Conservation (phyloP, 2,113 vertebrate genomes). For the Oncorhynchus masou region DNA sequence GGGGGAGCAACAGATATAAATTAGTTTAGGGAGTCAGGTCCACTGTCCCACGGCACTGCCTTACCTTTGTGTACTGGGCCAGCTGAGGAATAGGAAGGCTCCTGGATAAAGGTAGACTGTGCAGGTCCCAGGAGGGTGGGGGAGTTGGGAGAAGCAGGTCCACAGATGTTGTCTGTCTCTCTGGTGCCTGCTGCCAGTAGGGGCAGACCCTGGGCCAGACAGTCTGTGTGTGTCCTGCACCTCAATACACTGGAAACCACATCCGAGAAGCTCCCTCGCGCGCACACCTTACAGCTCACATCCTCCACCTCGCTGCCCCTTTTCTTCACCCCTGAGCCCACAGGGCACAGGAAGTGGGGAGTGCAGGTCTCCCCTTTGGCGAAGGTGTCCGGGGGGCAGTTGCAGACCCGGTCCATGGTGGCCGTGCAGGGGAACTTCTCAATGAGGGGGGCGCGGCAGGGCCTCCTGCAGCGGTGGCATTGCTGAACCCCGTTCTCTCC, state of each 20-base stretch:
- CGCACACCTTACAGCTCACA: slow-evolving; percentile 85
- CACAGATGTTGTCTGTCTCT: slow-evolving; percentile 85
- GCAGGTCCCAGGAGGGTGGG: slow-evolving; percentile 4
- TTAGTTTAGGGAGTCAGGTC: background rate
- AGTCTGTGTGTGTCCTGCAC: slow-evolving; percentile 86
- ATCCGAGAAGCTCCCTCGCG: slow-evolving; percentile 86
- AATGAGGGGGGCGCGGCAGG: slow-evolving; percentile 77
- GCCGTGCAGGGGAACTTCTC: slow-evolving; percentile 83
- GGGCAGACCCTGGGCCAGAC: slow-evolving; percentile 78
- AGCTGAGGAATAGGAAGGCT: slow-evolving; percentile 21
- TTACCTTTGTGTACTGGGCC: slow-evolving; percentile 50
- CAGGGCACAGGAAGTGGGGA: slow-evolving; percentile 82
- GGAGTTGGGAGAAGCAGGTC: slow-evolving; percentile 47
- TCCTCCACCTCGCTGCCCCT: slow-evolving; percentile 81
- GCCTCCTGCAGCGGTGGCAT: slow-evolving; percentile 84
- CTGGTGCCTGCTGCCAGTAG: slow-evolving; percentile 79
- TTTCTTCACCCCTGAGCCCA: slow-evolving; percentile 68
- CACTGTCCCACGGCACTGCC: background rate
- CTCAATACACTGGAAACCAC: slow-evolving; percentile 79
- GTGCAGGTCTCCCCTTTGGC: slow-evolving; percentile 70
- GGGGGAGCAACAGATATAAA: no score
- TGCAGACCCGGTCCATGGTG: slow-evolving; percentile 85
- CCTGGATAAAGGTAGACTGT: slow-evolving; percentile 18
- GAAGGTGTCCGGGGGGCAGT: slow-evolving; percentile 82
- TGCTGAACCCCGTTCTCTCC: slow-evolving; percentile 89